Percentiles rank a stretch among this genome's conserved stretches.
Evolutionary conservation across 2,888 invertebrate genomes (phyloP).

Genomic region (Chrysomela aeneicollis): DNA sequence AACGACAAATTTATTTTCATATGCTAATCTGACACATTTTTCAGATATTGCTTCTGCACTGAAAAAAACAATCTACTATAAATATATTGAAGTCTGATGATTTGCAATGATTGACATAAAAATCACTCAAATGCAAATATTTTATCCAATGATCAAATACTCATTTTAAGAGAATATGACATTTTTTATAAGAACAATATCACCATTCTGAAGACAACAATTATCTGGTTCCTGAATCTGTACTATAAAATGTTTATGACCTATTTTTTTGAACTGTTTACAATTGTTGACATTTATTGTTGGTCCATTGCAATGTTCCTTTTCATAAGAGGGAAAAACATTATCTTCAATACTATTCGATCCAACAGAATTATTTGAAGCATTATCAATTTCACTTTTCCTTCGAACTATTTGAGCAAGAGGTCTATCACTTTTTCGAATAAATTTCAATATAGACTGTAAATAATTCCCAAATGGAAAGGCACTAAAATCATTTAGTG

Average conservation of each 20-base stretch:
- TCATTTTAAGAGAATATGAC: constrained; percentile 2
- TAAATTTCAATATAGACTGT: constrained; percentile 12
- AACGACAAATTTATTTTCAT: constrained; percentile 6
- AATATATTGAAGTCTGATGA: constrained; percentile 19
- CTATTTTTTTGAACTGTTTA: constrained; percentile 14
- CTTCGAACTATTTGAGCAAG: constrained; percentile 26
- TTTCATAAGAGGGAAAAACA: constrained; percentile 2
- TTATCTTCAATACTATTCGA: constrained; percentile 11
- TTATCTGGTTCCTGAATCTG: constrained; percentile 11
- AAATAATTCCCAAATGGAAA: constrained; percentile 1
- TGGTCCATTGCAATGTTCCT: constrained; percentile 7
- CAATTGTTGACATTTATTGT: constrained; percentile 10
- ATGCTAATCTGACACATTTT: constrained; percentile 6
- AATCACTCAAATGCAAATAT: constrained; percentile 3
- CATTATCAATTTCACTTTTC: background rate
- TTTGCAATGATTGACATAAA: constrained; percentile 19
- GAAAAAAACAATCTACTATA: constrained; percentile 13
- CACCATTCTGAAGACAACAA: constrained; percentile 14
- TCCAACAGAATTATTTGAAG: too few species aligned
- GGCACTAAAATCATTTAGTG: constrained; percentile 16
- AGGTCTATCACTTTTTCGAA: constrained; percentile 26
- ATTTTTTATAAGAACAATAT: constrained; percentile 18
- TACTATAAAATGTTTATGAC: background rate
- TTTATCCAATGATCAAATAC: constrained; percentile 14
- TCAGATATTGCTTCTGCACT: constrained; percentile 11